Evolutionary conservation across 1,140 invertebrate species (phyloP).

Genomic region (Drosophila jambulina): DNA sequence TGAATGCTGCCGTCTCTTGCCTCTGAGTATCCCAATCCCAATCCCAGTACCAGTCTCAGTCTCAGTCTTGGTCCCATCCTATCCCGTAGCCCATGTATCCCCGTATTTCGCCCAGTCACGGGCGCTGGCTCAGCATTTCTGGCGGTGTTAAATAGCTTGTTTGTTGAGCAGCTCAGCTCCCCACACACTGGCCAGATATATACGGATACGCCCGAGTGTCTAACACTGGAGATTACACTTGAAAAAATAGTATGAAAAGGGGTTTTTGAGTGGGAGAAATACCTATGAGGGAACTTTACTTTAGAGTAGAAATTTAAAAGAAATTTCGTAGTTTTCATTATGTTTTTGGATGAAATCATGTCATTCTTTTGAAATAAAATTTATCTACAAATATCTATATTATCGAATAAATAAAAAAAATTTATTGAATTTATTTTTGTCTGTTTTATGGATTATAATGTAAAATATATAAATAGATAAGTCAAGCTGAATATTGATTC

Average conservation of each 20-base stretch:
- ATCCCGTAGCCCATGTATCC: conserved; percentile 8
- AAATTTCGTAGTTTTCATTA: not conserved
- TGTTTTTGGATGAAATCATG: not conserved
- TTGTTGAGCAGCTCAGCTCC: conserved; percentile 66
- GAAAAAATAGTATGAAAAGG: not conserved
- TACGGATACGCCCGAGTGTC: conserved; percentile 53
- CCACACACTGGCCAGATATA: conserved; percentile 48
- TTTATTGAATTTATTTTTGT: too few relatives aligned
- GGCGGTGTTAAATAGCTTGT: conserved; percentile 82
- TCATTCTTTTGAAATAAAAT: not conserved
- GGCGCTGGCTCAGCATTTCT: conserved; percentile 73
- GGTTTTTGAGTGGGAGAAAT: not conserved
- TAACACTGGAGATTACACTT: conserved; percentile 50
- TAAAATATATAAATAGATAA: too few relatives aligned
- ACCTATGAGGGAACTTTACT: not conserved
- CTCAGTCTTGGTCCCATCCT: not conserved
- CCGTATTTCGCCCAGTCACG: conserved; percentile 64
- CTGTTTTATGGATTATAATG: too few relatives aligned
- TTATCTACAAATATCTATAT: too few relatives aligned
- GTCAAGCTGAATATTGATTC: too few relatives aligned
- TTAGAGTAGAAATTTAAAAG: not conserved
- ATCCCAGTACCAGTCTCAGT: too few relatives aligned
- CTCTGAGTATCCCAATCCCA: not conserved
- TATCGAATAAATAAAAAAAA: too few relatives aligned
- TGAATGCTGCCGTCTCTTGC: conserved; percentile 1